Percentiles rank a stretch among this genome's conserved stretches.
phyloP scores from a whole-genome alignment of 2,888 invertebrate genomes.

The Caenorhabditis drosophilae region DNA sequence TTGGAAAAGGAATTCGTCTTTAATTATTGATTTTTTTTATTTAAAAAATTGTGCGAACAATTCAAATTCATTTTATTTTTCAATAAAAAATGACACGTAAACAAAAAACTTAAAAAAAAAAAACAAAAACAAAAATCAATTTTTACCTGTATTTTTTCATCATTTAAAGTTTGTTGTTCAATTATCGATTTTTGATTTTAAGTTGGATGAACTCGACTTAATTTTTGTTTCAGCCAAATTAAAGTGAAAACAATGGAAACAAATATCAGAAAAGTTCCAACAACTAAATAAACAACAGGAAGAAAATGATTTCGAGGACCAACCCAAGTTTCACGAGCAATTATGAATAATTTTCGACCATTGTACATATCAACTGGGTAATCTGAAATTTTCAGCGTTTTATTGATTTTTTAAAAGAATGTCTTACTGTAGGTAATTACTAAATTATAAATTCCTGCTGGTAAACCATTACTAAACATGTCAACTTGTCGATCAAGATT shows the following conservation, averaged over 20 bases:
- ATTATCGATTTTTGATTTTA: neutral
- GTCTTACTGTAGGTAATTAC: constrained; percentile 67
- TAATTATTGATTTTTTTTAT: neutral
- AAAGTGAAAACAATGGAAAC: constrained; percentile 87
- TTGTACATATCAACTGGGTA: constrained; percentile 90
- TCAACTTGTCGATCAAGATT: constrained; percentile 78
- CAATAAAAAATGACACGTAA: neutral
- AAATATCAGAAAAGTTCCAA: constrained; percentile 85
- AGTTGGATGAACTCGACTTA: constrained; percentile 27
- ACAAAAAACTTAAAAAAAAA: neutral
- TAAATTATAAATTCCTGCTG: constrained; percentile 74
- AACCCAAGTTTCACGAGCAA: constrained; percentile 91
- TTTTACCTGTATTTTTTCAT: no score
- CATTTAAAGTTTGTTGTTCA: no score
- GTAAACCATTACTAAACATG: constrained; percentile 65
- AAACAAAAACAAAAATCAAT: no score
- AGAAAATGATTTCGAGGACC: constrained; percentile 98
- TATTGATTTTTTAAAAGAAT: neutral
- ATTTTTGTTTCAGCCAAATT: constrained; percentile 81
- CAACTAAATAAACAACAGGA: constrained; percentile 94
- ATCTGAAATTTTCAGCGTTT: constrained; percentile 69
- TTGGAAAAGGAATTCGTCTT: constrained; percentile 4
- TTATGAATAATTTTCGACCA: constrained; percentile 90
- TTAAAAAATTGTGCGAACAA: no score
- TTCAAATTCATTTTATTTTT: neutral